Percentiles rank a stretch among this genome's conserved stretches.
Evolutionary conservation across 2,113 vertebrate species (phyloP).

Genomic region (Noctilio leporinus): DNA sequence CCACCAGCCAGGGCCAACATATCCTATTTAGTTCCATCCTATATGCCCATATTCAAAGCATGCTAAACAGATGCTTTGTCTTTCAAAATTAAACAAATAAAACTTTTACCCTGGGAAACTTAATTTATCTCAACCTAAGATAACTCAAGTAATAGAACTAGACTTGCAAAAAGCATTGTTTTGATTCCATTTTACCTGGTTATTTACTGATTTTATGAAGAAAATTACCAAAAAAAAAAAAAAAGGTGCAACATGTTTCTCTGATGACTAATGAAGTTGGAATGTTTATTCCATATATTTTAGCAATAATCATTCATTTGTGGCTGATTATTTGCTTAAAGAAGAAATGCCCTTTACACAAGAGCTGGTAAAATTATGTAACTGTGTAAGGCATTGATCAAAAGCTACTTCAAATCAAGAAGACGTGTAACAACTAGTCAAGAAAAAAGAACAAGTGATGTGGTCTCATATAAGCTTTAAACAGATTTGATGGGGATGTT

Average conservation of each 20-base stretch:
- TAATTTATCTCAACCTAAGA: neutral
- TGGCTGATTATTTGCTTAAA: neutral
- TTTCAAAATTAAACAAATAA: slow-evolving; percentile 38
- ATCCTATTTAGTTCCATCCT: neutral
- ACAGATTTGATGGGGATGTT: neutral
- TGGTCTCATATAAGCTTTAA: neutral
- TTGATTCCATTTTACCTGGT: neutral
- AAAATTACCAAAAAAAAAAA: slow-evolving; percentile 41
- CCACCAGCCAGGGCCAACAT: too few species aligned
- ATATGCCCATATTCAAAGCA: neutral
- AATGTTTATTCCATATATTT: neutral
- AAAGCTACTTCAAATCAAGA: slow-evolving; percentile 46
- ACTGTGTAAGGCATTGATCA: slow-evolving; percentile 14
- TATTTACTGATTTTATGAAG: slow-evolving; percentile 15
- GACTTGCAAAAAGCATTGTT: neutral
- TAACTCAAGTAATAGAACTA: neutral
- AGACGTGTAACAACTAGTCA: neutral
- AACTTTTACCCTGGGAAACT: neutral
- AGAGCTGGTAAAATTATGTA: slow-evolving; percentile 16
- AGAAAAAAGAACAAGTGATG: neutral
- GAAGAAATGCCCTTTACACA: neutral
- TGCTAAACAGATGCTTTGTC: neutral
- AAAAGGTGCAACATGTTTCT: neutral
- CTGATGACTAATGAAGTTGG: neutral
- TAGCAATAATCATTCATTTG: slow-evolving; percentile 19